A percentile compares a stretch with the other conserved stretches of the same genome.
phyloP scores from a whole-genome alignment of 2,113 vertebrate species.

The Ceuthmochares aereus region DNA sequence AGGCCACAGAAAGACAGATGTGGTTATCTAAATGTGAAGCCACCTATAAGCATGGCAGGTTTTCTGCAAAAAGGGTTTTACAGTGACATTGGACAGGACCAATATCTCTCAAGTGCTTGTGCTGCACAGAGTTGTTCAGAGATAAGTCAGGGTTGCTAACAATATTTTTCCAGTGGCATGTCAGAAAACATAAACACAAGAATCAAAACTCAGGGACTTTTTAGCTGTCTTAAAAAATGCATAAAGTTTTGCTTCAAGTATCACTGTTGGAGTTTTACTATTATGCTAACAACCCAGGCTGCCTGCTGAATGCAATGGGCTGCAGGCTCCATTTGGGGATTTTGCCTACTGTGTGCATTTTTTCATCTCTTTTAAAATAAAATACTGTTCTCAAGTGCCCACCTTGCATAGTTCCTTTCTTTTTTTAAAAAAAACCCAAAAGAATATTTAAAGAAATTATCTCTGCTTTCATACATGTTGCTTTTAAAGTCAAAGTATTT shows the following conservation, averaged over 20 bases:
- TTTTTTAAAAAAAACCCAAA: conserved; percentile 12
- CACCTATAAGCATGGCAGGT: background rate
- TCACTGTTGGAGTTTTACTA: conserved; percentile 63
- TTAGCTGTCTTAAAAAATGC: conserved; percentile 63
- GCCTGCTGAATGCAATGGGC: conserved; percentile 34
- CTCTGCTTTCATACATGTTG: background rate
- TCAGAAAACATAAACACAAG: conserved; percentile 5
- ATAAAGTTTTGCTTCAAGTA: conserved; percentile 67
- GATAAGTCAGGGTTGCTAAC: background rate
- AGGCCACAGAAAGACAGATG: background rate
- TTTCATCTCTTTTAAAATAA: conserved; percentile 53
- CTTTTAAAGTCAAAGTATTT: background rate
- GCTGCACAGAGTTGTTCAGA: background rate
- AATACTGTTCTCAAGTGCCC: background rate
- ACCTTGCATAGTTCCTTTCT: conserved; percentile 4
- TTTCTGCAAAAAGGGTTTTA: background rate
- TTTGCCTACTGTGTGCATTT: conserved; percentile 64
- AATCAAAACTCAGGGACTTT: background rate
- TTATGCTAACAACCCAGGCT: conserved; percentile 63
- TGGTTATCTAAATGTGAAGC: background rate
- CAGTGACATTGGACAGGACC: background rate
- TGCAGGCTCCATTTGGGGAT: conserved; percentile 49
- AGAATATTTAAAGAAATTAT: conserved; percentile 19
- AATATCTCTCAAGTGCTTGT: background rate
- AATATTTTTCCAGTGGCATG: background rate